A percentile compares a stretch with the other conserved stretches of the same genome.
Conservation (phyloP, 2,797 vertebrate genomes). For the Sciurus vulgaris region DNA sequence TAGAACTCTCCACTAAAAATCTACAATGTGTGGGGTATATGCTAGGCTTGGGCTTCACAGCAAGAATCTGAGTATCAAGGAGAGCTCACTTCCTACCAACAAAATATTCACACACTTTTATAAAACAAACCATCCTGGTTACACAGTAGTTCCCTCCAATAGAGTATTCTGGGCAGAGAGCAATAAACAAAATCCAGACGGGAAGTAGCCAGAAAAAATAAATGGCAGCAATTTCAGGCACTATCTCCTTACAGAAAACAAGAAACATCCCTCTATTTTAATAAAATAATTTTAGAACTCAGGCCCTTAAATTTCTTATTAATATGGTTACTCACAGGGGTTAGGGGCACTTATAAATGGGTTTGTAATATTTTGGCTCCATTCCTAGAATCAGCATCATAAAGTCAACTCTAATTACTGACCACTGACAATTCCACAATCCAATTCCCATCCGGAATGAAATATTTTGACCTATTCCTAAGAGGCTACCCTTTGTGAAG, state of each 20-base stretch:
- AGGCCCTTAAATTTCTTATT: slow-evolving; percentile 56
- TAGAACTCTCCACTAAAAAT: neutral
- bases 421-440: slow-evolving; percentile 44
- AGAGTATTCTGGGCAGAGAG: neutral
- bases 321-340: slow-evolving; percentile 1
- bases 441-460: slow-evolving; percentile 39
- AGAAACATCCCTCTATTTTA: slow-evolving; percentile 44
- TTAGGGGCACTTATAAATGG: neutral
- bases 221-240: slow-evolving; percentile 58
- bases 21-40: accelerated
- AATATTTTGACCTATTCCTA: neutral
- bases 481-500: slow-evolving; percentile 11
- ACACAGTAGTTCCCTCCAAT: slow-evolving; percentile 52
- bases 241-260: slow-evolving; percentile 43
- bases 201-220: slow-evolving; percentile 68
- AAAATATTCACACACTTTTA: slow-evolving; percentile 23
- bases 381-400: slow-evolving; percentile 56
- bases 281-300: slow-evolving; percentile 68
- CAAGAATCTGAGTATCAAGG: neutral
- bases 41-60: neutral
- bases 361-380: slow-evolving; percentile 39
- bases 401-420: slow-evolving; percentile 28
- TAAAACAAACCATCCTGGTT: slow-evolving; percentile 45
- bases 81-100: neutral
- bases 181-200: slow-evolving; percentile 71